Base-by-base conservation (phyloP, 2,797 vertebrate genomes). In the Microctenopoma lineatum region DNA sequence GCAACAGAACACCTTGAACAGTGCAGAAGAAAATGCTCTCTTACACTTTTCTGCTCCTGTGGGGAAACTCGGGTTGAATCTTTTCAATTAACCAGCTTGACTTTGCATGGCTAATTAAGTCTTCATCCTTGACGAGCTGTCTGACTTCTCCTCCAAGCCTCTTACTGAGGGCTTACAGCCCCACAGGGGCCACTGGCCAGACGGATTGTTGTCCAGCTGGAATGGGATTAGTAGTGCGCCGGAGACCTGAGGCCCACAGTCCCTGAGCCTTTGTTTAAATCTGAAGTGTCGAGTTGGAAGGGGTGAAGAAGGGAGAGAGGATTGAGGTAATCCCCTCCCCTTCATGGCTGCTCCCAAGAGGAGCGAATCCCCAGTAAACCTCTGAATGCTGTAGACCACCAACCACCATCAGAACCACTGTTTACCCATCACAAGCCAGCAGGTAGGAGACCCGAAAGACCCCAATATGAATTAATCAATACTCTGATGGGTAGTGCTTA, bases 61-160 rank as follows among this genome's bases (percentile, higher is more conserved):
- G 70, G 82, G 56, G 14, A 59, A 67, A 77, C 82, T 91, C 62
- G 38, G 74, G 73, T 84, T 57, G 73, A 92, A 87, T 89, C 78
- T 93, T 93, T 93, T 93, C 92, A 93, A 92, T 94, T 93, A 93
- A 89, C 79, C 92, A 88, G 89, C 89, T 92, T 94, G 92, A 93
- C 91, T 94, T 93, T 91, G 91, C 87, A 91, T 89, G 92, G 87
- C 86, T 95, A 94, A 94, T 93, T 93, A 95, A 93, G 90, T 90
- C 88, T 85, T 93, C 91, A 91, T 90, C 81, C 90, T 90, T 92
- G 92, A 93, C 87, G 90, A 92, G 89, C 92, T 90, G 93, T 93
- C 90, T 91, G 93, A 93, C 92, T 92, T 89, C 83, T 93, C 79
- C 86, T 89, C 77, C 91, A 92, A 94, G 92, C 93, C 85, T 92